A percentile compares a stretch with the other conserved stretches of the same genome.
phyloP scores from a whole-genome alignment of 2,113 vertebrate species.

The Amphiprion percula region DNA sequence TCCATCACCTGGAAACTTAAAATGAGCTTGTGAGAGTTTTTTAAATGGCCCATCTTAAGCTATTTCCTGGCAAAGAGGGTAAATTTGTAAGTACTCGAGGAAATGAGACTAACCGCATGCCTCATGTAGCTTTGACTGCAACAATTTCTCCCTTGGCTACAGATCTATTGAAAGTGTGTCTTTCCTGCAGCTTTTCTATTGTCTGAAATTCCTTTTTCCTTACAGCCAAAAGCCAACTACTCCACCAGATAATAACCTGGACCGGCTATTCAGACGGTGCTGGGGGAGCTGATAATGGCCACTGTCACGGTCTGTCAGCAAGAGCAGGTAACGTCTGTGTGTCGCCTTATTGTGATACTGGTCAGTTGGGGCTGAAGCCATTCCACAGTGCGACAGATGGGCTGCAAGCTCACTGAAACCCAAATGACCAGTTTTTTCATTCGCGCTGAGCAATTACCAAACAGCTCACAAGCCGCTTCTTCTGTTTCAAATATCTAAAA shows the following conservation, averaged over 20 bases:
- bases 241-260: constrained; percentile 69
- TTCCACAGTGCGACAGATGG: constrained; percentile 52
- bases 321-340: constrained; percentile 65
- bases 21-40: constrained; percentile 28
- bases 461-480: neutral
- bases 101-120: constrained; percentile 50
- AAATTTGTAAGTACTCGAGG: constrained; percentile 43
- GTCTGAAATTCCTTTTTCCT: constrained; percentile 40
- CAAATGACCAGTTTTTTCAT: constrained; percentile 29
- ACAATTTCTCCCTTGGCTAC: constrained; percentile 56
- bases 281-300: constrained; percentile 66
- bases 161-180: constrained; percentile 53
- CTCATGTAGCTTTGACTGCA: constrained; percentile 57
- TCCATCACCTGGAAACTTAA: constrained; percentile 28
- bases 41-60: constrained; percentile 25
- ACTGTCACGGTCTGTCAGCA: constrained; percentile 69
- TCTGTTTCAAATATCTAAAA: constrained; percentile 16
- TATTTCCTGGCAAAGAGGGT: constrained; percentile 44
- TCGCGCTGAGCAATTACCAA: constrained; percentile 12
- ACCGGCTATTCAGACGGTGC: constrained; percentile 41
- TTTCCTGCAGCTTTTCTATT: constrained; percentile 7
- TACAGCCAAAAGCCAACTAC: constrained; percentile 50
- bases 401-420: constrained; percentile 14
- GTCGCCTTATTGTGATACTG: constrained; percentile 55
- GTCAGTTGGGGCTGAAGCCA: constrained; percentile 46